Conservation (phyloP, 2,797 vertebrate genomes). For the Loris lydekkerianus region DNA sequence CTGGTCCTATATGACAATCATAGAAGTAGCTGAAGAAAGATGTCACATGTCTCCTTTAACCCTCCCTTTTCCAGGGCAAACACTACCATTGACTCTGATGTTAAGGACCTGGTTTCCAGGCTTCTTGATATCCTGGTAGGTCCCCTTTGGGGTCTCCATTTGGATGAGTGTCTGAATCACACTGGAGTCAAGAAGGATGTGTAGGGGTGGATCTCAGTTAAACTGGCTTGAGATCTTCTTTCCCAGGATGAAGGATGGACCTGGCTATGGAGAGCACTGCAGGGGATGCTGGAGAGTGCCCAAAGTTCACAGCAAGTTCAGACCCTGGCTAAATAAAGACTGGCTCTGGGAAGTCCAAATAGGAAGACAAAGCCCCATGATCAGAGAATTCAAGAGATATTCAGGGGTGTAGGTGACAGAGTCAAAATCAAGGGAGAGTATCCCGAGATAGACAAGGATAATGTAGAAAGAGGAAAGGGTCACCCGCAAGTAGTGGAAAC, state of each 20-base stretch:
- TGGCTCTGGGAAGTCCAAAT: not conserved
- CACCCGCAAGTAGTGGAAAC: not conserved
- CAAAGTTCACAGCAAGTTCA: not conserved
- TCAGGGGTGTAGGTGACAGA: not conserved
- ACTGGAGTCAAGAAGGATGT: not conserved
- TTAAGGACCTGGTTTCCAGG: not conserved
- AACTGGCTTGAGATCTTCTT: not conserved
- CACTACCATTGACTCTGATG: not conserved
- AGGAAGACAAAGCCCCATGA: not conserved
- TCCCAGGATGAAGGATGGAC: not conserved
- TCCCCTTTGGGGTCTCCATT: not conserved
- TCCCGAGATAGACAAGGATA: not conserved
- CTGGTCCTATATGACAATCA: not conserved
- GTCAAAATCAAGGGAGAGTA: not conserved
- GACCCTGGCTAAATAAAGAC: not conserved
- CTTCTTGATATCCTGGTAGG: not conserved
- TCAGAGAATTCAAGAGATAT: not conserved
- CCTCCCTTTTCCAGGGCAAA: not conserved
- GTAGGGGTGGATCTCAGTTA: not conserved
- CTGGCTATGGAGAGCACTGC: not conserved
- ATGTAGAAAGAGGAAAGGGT: not conserved
- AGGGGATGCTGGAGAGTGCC: not conserved
- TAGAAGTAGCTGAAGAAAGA: constrained; percentile 40
- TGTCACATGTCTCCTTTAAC: not conserved
- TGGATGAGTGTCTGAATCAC: not conserved